Evolutionary conservation across 1,140 invertebrate genomes (phyloP), one percentile per base, ranked within the genome.

Genomic region (Achatina immaculata): DNA sequence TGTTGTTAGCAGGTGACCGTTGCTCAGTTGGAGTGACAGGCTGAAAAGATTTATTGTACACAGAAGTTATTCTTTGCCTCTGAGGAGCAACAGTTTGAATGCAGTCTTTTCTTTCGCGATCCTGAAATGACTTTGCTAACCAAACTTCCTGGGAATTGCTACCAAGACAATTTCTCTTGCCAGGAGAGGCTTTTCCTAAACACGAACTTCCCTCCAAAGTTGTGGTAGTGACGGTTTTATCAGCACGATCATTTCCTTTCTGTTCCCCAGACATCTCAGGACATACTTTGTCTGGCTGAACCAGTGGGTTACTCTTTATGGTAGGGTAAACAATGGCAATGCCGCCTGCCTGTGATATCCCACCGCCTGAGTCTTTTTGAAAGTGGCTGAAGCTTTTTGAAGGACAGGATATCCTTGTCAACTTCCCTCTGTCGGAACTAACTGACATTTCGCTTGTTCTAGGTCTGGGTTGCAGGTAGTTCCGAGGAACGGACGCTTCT

Each of bases 251-350:
- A 9, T 7, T 21, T 58, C 24, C 11, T n/a, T 45, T 45, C 43
- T 45, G 43, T 21, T 58, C 24, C 11, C 21, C 11, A 58, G 4
- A 14, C 55, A 19, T n/a, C 4, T 58, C n/a, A 16, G 7, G 11
- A 40, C 6, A 16, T 31, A 24, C 24, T 34, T 0, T 21, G 1
- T 42, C 68, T 40, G 36, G 4, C 24, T 1, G 11, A 69, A 42
- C 36, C 21, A 24, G 1, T 7, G 68, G 68, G 31, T n/a, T 73
- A 24, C 28, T 28, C 24, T 73, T 40, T 28, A 76, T 43, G 2
- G 74, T 76, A 24, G 74, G 74, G 42, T 76, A 45, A 40, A 76
- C 74, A 62, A 76, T 43, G 11, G 74, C 74, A 24, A 76, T 76
- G 36, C 74, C 34, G 2, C 74, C 74, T 6, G 42, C 48, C 14